Evolutionary conservation across 2,888 invertebrate species (phyloP).

Genomic region (Standfussiana lucernea): DNA sequence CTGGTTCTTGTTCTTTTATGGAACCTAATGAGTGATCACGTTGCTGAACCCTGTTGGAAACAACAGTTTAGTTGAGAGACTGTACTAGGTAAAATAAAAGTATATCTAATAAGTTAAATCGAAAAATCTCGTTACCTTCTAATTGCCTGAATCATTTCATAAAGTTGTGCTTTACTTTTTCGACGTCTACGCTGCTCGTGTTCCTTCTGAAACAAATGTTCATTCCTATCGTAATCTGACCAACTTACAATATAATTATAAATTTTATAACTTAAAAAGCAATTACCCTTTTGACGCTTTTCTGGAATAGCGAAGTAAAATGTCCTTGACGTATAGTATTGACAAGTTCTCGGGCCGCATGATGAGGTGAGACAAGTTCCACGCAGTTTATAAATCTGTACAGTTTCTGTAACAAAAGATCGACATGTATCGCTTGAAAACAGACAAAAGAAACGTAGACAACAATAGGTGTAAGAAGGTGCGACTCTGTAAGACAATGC

Average conservation of each 20-base stretch:
- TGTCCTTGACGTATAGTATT: slow-evolving; percentile 97
- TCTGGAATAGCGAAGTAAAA: slow-evolving; percentile 97
- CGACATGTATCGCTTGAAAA: slow-evolving; percentile 38
- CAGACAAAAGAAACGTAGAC: slow-evolving; percentile 50
- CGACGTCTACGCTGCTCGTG: slow-evolving; percentile 96
- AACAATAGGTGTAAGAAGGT: slow-evolving; percentile 68
- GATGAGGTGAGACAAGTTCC: slow-evolving; percentile 97
- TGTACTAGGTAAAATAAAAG: background rate
- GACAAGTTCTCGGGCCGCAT: slow-evolving; percentile 97
- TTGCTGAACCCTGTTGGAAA: slow-evolving; percentile 92
- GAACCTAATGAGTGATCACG: slow-evolving; percentile 91
- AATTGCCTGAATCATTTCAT: slow-evolving; percentile 98
- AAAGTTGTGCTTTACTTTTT: slow-evolving; percentile 97
- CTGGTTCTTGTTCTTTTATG: slow-evolving; percentile 89
- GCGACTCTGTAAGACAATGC: slow-evolving; percentile 75
- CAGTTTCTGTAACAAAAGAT: slow-evolving; percentile 93
- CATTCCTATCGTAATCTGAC: slow-evolving; percentile 88
- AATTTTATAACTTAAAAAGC: slow-evolving; percentile 43
- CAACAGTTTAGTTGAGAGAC: background rate
- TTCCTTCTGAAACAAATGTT: slow-evolving; percentile 97
- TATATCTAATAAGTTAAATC: background rate
- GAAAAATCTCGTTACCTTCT: slow-evolving; percentile 91
- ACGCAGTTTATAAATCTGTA: slow-evolving; percentile 98
- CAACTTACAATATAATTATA: slow-evolving; percentile 44
- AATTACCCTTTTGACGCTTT: slow-evolving; percentile 97